Base-by-base conservation (phyloP, 2,888 invertebrate species). In the Andrena hattorfiana region DNA sequence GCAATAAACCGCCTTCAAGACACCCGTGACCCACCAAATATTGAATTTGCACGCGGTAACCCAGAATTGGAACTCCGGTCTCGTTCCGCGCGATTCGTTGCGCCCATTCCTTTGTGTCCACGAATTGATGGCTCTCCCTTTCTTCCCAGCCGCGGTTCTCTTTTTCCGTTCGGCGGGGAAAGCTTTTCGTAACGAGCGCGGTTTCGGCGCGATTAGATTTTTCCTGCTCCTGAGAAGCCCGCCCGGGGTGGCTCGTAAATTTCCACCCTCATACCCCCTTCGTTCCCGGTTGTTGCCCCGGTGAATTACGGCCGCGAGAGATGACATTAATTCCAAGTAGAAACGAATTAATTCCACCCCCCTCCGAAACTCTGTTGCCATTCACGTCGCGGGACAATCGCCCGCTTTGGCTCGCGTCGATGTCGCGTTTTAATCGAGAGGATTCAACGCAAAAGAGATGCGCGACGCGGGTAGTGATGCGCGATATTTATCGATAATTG, bases 311-410 rank as follows among this genome's bases (percentile, higher is more conserved):
- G 64, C 63, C 20, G 20, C 26, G 35, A 66, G 67, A 64, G 68
- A 64, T 59, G 74, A 59, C 81, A 60, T 76, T 81, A 68, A 72
- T 81, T 63, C 59, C 71, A 42, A 13, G 63, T 76, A 51, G 83
- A 64, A 76, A 82, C 83, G 76, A 68, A 83, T 83, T 83, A 59
- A 64, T 83, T 72, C 26, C 56, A 4, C 4, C 16, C 42, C 5
- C 42, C 16, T 56, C 2, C 23, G 67, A n/a, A 63, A 59, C 20
- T 64, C 60, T 51, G 30, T 28, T 67, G 59, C 20, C 49, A 49
- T 60, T 30, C 30, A 13, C 62, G n/a, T 23, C 32, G 48, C 26
- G 49, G 10, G 20, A 64, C 64, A 48, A 76, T 77, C 77, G 77
- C 66, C 10, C 60, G 48, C 60, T 60, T 60, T 35, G 59, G 26